phyloP scores from a whole-genome alignment of 2,888 invertebrate genomes.

The Zonitis immaculata region DNA sequence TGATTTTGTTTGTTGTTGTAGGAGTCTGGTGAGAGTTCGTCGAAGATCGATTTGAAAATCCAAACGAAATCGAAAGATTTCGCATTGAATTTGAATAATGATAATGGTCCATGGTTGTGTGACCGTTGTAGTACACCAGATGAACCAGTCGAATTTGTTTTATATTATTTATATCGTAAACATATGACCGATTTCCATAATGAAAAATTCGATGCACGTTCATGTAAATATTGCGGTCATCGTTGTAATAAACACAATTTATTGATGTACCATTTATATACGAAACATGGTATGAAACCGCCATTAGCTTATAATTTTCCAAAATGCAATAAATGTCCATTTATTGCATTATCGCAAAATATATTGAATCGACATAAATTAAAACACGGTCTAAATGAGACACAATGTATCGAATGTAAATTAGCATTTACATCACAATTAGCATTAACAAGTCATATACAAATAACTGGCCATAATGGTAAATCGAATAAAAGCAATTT shows the following conservation, averaged over 20 bases:
- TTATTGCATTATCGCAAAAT: slow-evolving; percentile 68
- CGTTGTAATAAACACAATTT: slow-evolving; percentile 68
- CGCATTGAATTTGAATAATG: slow-evolving; percentile 41
- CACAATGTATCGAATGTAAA: slow-evolving; percentile 56
- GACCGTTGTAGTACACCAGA: slow-evolving; percentile 56
- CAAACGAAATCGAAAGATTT: not conserved
- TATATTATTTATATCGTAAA: slow-evolving; percentile 73
- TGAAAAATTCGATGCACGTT: slow-evolving; percentile 68
- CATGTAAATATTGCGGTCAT: slow-evolving; percentile 83
- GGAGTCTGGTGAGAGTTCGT: slow-evolving; percentile 12
- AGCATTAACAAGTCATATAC: slow-evolving; percentile 52
- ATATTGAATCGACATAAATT: slow-evolving; percentile 67
- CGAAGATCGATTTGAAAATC: slow-evolving; percentile 1
- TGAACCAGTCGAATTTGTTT: slow-evolving; percentile 61
- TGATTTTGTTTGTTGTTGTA: not conserved
- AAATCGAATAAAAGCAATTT: slow-evolving; percentile 38
- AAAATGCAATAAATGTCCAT: slow-evolving; percentile 71
- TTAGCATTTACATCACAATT: slow-evolving; percentile 50
- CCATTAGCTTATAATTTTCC: slow-evolving; percentile 72
- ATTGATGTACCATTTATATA: slow-evolving; percentile 72
- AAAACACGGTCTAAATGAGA: slow-evolving; percentile 54
- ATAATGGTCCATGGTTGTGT: slow-evolving; percentile 77
- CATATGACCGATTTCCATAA: slow-evolving; percentile 79
- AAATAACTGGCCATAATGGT: slow-evolving; percentile 54
- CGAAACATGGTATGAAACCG: slow-evolving; percentile 69